A percentile compares a stretch with the other conserved stretches of the same genome.
These are phyloP conservation scores for Drosophila insularis DNA, from an alignment of 1,140 invertebrate species.

Conservation along the genomic window DNA sequence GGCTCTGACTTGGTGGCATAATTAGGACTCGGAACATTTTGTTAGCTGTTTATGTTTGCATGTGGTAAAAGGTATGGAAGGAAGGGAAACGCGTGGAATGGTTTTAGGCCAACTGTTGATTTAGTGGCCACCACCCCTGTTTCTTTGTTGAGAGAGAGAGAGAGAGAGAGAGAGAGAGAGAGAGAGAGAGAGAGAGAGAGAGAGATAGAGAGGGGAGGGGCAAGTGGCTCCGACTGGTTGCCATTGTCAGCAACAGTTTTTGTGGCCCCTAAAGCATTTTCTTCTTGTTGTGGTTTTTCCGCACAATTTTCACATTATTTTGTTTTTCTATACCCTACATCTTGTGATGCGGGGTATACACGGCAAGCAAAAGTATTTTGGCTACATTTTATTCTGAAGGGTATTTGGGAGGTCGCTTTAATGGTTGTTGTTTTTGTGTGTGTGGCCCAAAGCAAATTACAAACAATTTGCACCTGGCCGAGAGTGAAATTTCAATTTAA, in stretches of 20 bases:
- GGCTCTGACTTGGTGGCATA: neutral
- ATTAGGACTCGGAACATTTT: constrained; percentile 5
- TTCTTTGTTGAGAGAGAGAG: too few relatives aligned
- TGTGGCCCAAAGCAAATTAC: constrained; percentile 53
- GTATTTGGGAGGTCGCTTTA: neutral
- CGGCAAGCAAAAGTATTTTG: too few relatives aligned
- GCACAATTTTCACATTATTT: neutral
- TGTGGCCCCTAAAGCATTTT: constrained; percentile 48
- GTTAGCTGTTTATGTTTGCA: constrained; percentile 3
- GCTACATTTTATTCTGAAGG: neutral
- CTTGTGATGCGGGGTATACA: neutral
- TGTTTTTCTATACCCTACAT: neutral
- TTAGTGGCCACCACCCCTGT: constrained; percentile 43
- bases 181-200: too few relatives aligned
- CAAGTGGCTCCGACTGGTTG: neutral
- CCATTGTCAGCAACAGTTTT: constrained; percentile 65
- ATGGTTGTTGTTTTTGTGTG: constrained; percentile 25
- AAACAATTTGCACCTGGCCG: constrained; percentile 74
- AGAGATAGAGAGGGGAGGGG: neutral
- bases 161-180: too few relatives aligned
- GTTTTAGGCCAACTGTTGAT: constrained; percentile 74
- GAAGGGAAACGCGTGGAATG: constrained; percentile 24
- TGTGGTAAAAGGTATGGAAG: neutral
- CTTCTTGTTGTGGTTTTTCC: constrained; percentile 51
- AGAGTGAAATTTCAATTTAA: constrained; percentile 11